These are phyloP conservation scores for Phania funesta DNA, from an alignment of 2,888 invertebrate species.

Conservation along the genomic window DNA sequence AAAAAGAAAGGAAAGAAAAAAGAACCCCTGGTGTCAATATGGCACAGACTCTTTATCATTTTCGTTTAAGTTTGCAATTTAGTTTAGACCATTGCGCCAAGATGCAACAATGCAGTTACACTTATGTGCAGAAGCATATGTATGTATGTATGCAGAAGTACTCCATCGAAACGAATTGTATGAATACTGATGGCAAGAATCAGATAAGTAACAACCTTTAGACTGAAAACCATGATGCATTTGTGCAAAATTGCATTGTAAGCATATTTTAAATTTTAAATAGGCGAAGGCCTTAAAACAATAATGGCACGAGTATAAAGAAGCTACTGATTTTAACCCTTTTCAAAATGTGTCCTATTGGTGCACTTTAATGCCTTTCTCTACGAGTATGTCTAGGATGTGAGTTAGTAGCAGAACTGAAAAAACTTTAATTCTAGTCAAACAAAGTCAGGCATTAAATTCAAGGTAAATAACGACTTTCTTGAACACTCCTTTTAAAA, in stretches of 20 bases:
- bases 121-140: constrained; percentile 2
- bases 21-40: constrained; percentile 55
- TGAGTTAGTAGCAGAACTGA: not conserved
- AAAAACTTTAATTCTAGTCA: constrained; percentile 24
- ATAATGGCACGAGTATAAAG: not conserved
- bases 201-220: constrained; percentile 39
- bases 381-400: not conserved
- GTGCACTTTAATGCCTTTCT: not conserved
- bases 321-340: constrained; percentile 52
- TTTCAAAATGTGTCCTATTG: constrained; percentile 2
- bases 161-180: not conserved
- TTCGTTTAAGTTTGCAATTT: constrained; percentile 36
- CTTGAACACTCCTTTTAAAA: not conserved
- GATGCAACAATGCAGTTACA: not conserved
- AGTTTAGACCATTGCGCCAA: constrained; percentile 50
- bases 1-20: not conserved
- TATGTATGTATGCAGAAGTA: not conserved
- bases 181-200: constrained; percentile 3
- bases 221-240: constrained; percentile 52
- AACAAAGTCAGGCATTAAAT: not conserved
- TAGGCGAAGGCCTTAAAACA: not conserved
- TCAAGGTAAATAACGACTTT: not conserved
- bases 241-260: constrained; percentile 65
- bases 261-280: constrained; percentile 50
- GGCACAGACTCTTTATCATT: constrained; percentile 39